Base-by-base conservation (phyloP, 2,113 vertebrate genomes). In the Gallinago paraguaiae region DNA sequence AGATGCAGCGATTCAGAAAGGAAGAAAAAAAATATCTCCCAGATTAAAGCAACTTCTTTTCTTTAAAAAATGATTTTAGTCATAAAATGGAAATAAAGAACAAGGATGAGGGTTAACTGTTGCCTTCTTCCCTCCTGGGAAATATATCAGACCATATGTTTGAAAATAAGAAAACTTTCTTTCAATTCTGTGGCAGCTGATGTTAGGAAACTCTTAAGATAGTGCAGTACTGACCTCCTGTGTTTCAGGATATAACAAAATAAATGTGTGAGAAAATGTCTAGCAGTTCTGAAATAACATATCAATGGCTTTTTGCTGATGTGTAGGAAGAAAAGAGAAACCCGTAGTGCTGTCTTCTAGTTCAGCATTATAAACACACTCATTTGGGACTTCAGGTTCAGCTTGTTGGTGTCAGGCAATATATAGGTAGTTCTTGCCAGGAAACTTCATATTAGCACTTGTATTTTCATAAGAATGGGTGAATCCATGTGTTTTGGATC, bases 161-260 rank as follows among this genome's bases (percentile, higher is more conserved):
- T 96, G 74, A 87, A 96, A 95, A 92, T n/a, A 90, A 74, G 69
- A 76, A 92, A 94, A 95, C 61, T 95, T 94, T 61, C 71, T 79
- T 83, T 76, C 50, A 28, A 4, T 84, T 87, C 69, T 69, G 1
- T 74, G 83, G 86, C 77, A 92, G 57, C 75, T 89, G 64, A 93
- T 92, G 65, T 92, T 46, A n/a, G 78, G 68, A 92, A 91, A 84
- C 70, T 83, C 76, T 79, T 84, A 87, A 1, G 67, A 69, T 63
- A 96, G 95, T 95, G 92, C 96, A 87, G 96, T 77, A 77, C 88
- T 96, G 96, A 97, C 95, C 96, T 96, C 96, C 91, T 96, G 92
- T 96, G 96, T 96, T 93, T 85, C 93, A 92, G 67, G 22, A 70
- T 92, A 87, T 95, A 95, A 85, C 53, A 61, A 96, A 96, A 85